A percentile compares a stretch with the other conserved stretches of the same genome.
These are phyloP conservation scores for Drosophila asahinai DNA, from an alignment of 1,140 invertebrate species.

Conservation along the genomic window DNA sequence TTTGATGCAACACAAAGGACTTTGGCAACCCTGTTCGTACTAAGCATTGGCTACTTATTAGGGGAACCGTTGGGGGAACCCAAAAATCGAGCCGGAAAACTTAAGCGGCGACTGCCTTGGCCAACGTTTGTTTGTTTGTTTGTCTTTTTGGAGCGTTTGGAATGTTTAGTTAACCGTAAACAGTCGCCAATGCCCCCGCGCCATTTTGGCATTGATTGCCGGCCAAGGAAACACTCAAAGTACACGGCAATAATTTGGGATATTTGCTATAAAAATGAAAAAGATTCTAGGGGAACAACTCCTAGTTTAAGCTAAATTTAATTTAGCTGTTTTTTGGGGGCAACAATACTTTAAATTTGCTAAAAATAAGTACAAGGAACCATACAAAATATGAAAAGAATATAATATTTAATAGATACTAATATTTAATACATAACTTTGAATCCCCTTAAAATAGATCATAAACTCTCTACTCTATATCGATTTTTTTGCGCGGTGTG, in stretches of 20 bases:
- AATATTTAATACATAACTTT: not conserved
- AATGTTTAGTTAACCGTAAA: slow-evolving; percentile 82
- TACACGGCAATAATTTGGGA: slow-evolving; percentile 10
- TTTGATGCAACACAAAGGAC: not conserved
- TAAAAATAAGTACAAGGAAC: not conserved
- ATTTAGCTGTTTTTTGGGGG: too few relatives aligned
- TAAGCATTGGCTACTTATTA: slow-evolving; percentile 18
- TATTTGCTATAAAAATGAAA: too few relatives aligned
- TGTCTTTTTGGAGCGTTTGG: slow-evolving; percentile 69
- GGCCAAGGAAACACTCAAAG: slow-evolving; percentile 37
- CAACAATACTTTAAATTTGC: not conserved
- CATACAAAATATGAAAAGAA: too few relatives aligned
- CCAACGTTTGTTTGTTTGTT: slow-evolving; percentile 24
- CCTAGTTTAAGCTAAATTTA: too few relatives aligned
- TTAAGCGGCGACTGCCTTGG: slow-evolving; percentile 4
- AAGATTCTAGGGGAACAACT: too few relatives aligned
- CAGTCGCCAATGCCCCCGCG: slow-evolving; percentile 65
- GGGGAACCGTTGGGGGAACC: not conserved
- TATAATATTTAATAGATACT: too few relatives aligned
- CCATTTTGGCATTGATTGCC: slow-evolving; percentile 80
- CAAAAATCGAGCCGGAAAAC: slow-evolving; percentile 13
- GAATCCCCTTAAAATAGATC: not conserved
- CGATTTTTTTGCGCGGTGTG: slow-evolving; percentile 8
- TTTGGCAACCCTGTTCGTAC: not conserved
- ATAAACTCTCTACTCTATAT: not conserved